A percentile compares a stretch with the other conserved stretches of the same genome.
Conservation (phyloP, 2,888 invertebrate species). For the Calliscelio sp. region DNA sequence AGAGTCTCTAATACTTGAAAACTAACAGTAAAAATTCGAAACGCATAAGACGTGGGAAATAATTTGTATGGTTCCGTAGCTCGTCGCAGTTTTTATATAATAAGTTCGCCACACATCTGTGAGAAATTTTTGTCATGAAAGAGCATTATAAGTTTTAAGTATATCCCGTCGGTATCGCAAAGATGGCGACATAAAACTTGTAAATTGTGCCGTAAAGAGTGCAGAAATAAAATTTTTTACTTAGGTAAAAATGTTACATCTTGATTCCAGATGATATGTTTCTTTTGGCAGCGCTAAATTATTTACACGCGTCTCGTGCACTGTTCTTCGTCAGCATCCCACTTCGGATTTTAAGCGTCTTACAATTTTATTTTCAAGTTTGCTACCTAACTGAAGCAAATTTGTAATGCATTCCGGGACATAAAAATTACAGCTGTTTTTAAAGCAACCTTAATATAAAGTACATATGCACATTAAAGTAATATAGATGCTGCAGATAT, state of each 20-base stretch:
- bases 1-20: background rate
- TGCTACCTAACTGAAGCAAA: slow-evolving; percentile 1
- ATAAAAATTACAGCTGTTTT: slow-evolving; percentile 24
- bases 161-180: slow-evolving; percentile 27
- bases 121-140: slow-evolving; percentile 52
- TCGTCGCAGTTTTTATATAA: slow-evolving; percentile 36
- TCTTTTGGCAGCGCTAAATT: slow-evolving; percentile 30
- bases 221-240: slow-evolving; percentile 65
- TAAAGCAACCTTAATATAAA: too few relatives aligned
- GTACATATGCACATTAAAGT: too few relatives aligned
- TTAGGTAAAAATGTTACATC: slow-evolving; percentile 57
- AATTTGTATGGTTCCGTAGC: slow-evolving; percentile 50
- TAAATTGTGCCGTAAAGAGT: slow-evolving; percentile 54
- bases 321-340: background rate
- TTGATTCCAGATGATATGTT: slow-evolving; percentile 67
- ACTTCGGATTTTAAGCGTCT: slow-evolving; percentile 14
- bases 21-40: slow-evolving; percentile 10
- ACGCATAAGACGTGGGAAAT: slow-evolving; percentile 51
- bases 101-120: slow-evolving; percentile 51
- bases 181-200: slow-evolving; percentile 54
- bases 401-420: background rate
- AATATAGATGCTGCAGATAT: too few relatives aligned
- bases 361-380: slow-evolving; percentile 4
- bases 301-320: slow-evolving; percentile 34
- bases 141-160: slow-evolving; percentile 48